Conservation (phyloP, 2,888 invertebrate species). For the Thumatha senex region DNA sequence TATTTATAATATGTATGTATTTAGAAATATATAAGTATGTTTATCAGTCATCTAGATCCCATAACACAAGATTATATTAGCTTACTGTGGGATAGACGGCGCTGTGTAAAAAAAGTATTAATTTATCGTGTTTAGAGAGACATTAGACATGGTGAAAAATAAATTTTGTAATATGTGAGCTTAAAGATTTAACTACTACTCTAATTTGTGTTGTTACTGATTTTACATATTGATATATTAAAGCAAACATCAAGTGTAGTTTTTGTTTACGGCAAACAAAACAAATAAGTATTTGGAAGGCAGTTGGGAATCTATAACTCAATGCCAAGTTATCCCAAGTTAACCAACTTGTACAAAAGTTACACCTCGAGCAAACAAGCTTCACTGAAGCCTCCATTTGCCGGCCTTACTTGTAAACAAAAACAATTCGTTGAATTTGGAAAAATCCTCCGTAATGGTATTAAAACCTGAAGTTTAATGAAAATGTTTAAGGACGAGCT, state of each 20-base stretch:
- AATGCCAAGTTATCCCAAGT: constrained; percentile 77
- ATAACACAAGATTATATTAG: no score
- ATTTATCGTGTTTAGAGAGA: no score
- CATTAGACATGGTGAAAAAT: no score
- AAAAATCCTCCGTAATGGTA: constrained; percentile 26
- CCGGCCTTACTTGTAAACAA: constrained; percentile 75
- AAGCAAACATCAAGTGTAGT: constrained; percentile 57
- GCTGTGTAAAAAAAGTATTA: no score
- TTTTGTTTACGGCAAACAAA: constrained; percentile 76
- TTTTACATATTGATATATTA: constrained; percentile 17
- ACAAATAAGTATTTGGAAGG: constrained; percentile 79
- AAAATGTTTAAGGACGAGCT: constrained; percentile 14
- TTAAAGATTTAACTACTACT: no score
- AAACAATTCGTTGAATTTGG: constrained; percentile 47
- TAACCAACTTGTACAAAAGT: constrained; percentile 69
- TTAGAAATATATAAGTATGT: no score
- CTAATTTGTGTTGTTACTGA: no score
- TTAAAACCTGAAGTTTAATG: constrained; percentile 13
- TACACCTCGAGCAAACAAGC: constrained; percentile 63
- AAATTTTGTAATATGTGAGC: no score
- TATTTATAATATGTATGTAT: no score
- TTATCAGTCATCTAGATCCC: no score
- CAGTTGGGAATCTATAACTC: constrained; percentile 81
- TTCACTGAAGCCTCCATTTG: constrained; percentile 63
- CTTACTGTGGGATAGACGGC: no score